These are phyloP conservation scores for Cetoscarus ocellatus DNA, from an alignment of 2,797 vertebrate species.

Conservation along the genomic window DNA sequence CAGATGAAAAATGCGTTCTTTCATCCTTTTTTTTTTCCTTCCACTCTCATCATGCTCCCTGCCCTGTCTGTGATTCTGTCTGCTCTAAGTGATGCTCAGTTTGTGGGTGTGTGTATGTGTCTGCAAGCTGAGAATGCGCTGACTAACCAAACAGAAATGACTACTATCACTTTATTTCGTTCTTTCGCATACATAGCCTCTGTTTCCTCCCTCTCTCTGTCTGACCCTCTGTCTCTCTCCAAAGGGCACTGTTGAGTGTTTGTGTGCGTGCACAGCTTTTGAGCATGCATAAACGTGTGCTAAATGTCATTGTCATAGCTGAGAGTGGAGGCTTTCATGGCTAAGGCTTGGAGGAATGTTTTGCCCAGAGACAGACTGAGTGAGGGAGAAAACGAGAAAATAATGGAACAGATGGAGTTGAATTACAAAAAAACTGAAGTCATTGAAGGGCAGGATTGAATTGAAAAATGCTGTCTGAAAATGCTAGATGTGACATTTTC, in stretches of 20 bases:
- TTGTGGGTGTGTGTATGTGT: not conserved
- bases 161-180: conserved; percentile 48
- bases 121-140: conserved; percentile 1
- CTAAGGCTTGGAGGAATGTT: conserved; percentile 55
- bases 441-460: conserved; percentile 29
- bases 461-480: not conserved
- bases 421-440: conserved; percentile 36
- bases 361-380: conserved; percentile 46
- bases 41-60: conserved; percentile 55
- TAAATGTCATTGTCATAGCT: conserved; percentile 79
- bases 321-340: conserved; percentile 72
- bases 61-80: conserved; percentile 31
- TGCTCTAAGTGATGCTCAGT: conserved; percentile 18
- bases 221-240: conserved; percentile 64
- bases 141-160: conserved; percentile 49
- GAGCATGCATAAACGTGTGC: conserved; percentile 41
- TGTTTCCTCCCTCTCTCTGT: conserved; percentile 52
- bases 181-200: conserved; percentile 41
- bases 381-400: conserved; percentile 19
- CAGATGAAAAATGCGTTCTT: conserved; percentile 75
- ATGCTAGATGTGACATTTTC: not conserved
- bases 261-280: conserved; percentile 20
- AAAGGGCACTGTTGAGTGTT: conserved; percentile 59
- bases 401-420: conserved; percentile 32
- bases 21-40: conserved; percentile 59